Conservation (phyloP, 2,888 invertebrate species). For the Trachelus stipa region DNA sequence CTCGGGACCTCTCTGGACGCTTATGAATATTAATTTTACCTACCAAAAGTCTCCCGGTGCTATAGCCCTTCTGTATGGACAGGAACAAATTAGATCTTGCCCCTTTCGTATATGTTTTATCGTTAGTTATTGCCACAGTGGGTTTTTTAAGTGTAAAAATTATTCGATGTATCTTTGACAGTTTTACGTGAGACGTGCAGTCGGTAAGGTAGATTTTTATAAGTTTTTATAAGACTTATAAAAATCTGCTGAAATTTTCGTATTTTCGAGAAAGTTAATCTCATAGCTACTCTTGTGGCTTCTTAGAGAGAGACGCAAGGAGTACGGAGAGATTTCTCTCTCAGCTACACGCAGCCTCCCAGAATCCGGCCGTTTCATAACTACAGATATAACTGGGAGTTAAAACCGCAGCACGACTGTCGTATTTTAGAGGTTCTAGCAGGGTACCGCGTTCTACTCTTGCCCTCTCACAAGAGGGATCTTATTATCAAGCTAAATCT, state of each 20-base stretch:
- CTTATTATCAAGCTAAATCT: conserved; percentile 64
- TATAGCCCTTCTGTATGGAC: conserved; percentile 48
- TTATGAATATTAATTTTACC: conserved; percentile 67
- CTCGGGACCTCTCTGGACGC: conserved; percentile 66
- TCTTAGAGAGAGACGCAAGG: too few species aligned
- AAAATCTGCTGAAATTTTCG: too few species aligned
- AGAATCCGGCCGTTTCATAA: conserved; percentile 62
- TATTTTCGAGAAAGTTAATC: too few species aligned
- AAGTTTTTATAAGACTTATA: too few species aligned
- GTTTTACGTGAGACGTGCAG: too few species aligned
- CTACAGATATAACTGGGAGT: conserved; percentile 63
- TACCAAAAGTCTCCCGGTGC: conserved; percentile 25
- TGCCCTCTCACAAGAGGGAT: conserved; percentile 46
- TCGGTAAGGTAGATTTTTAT: too few species aligned
- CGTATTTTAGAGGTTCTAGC: conserved; percentile 58
- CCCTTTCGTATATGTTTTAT: conserved; percentile 65
- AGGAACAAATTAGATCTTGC: conserved; percentile 67
- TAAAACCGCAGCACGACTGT: conserved; percentile 65
- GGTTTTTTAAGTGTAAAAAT: too few species aligned
- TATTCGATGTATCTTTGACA: too few species aligned
- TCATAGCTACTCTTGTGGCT: too few species aligned
- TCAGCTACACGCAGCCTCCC: conserved; percentile 24
- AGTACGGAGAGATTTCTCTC: too few species aligned
- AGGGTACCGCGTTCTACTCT: conserved; percentile 24
- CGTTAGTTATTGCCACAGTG: conserved; percentile 33